Conservation (phyloP, 2,113 vertebrate genomes). For the Rhadina sibilatrix region DNA sequence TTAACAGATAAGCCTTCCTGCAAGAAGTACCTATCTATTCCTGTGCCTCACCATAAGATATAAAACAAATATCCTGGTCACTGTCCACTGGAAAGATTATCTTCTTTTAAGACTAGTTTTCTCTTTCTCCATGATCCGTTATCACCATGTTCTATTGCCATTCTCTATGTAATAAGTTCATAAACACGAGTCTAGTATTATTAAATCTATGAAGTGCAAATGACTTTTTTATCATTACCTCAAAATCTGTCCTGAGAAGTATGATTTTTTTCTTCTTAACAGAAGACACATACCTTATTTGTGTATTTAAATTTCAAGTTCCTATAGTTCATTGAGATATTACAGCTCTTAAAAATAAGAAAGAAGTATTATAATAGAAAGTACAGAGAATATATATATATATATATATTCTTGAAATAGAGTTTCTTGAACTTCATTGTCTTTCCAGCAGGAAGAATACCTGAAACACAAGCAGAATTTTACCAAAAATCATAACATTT, state of each 20-base stretch:
- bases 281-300: background rate
- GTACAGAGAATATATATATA: background rate
- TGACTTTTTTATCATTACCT: background rate
- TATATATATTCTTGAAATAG: background rate
- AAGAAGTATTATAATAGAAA: background rate
- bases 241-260: background rate
- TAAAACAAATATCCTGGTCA: background rate
- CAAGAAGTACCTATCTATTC: background rate
- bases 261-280: background rate
- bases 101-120: background rate
- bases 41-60: background rate
- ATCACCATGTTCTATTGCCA: background rate
- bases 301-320: background rate
- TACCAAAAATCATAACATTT: background rate
- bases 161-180: background rate
- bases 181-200: background rate
- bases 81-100: background rate
- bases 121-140: background rate
- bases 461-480: background rate
- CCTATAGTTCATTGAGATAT: background rate
- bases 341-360: background rate
- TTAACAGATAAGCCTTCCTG: background rate
- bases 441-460: background rate
- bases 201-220: background rate
- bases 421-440: background rate